Evolutionary conservation across 2,888 invertebrate genomes (phyloP).

Genomic region (Ephialtes manifestator): DNA sequence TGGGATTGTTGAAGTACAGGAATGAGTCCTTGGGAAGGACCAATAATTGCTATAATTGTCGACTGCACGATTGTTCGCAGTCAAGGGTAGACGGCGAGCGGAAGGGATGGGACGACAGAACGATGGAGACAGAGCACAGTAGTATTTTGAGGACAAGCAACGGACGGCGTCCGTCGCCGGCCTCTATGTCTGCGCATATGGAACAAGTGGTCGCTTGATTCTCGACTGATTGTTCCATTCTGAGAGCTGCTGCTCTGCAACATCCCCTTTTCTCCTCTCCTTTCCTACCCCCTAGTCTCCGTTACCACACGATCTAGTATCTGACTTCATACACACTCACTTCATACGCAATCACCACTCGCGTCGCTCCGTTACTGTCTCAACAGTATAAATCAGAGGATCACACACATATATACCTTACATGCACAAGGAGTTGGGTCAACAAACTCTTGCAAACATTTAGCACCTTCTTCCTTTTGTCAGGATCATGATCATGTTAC

Average conservation of each 20-base stretch:
- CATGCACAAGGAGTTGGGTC: conserved; percentile 10
- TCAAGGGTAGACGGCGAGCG: conserved; percentile 60
- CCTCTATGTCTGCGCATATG: conserved; percentile 77
- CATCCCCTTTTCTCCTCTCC: conserved; percentile 47
- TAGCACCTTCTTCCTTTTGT: conserved; percentile 52
- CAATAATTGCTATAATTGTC: conserved; percentile 85
- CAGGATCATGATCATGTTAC: conserved; percentile 24
- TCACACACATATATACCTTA: conserved; percentile 20
- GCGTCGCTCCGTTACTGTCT: conserved; percentile 42
- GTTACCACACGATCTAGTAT: conserved; percentile 32
- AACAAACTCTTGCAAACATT: conserved; percentile 56
- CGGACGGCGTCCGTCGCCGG: conserved; percentile 76
- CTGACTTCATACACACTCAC: conserved; percentile 40
- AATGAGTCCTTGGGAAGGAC: conserved; percentile 68
- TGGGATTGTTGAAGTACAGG: conserved; percentile 77
- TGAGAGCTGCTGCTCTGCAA: conserved; percentile 78
- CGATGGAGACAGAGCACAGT: conserved; percentile 58
- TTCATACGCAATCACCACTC: not conserved
- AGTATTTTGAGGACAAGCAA: conserved; percentile 77
- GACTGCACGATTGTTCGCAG: conserved; percentile 78
- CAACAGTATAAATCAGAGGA: conserved; percentile 30
- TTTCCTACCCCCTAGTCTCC: conserved; percentile 56
- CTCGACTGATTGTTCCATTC: conserved; percentile 85
- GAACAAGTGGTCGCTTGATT: conserved; percentile 86
- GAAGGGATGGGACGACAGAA: conserved; percentile 51